Percentiles rank a stretch among this genome's conserved stretches.
These are phyloP conservation scores for Hiodon alosoides DNA, from an alignment of 2,113 vertebrate genomes.

Conservation along the genomic window DNA sequence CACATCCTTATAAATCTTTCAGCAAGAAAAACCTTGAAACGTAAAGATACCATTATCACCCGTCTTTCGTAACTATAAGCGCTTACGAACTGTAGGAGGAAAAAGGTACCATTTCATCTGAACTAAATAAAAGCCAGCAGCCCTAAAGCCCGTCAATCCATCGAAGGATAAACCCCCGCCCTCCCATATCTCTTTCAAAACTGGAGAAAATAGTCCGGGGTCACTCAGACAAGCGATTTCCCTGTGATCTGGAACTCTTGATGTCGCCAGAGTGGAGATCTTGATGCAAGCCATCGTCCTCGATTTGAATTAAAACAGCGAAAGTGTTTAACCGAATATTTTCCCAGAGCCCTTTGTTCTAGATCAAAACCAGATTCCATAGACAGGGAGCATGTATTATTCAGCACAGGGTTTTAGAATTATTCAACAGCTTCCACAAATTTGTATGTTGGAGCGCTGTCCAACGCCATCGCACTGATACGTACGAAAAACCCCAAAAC, in stretches of 20 bases:
- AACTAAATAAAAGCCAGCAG: background rate
- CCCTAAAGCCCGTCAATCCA: background rate
- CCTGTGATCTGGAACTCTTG: background rate
- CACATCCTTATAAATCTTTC: background rate
- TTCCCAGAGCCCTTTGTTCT: background rate
- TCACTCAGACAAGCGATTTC: background rate
- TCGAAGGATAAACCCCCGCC: background rate
- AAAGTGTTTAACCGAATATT: background rate
- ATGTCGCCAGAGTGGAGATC: background rate
- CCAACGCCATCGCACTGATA: background rate
- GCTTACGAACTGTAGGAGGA: background rate
- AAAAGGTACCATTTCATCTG: background rate
- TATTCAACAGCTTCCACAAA: slow-evolving; percentile 1
- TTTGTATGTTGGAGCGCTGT: background rate
- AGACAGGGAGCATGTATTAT: slow-evolving; percentile 21
- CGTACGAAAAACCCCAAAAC: no score
- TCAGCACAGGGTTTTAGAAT: background rate
- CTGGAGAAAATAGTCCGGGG: background rate
- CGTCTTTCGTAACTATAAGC: no score
- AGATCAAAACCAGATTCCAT: slow-evolving; percentile 21
- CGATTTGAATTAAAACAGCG: background rate
- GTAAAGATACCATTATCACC: background rate
- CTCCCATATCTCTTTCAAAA: background rate
- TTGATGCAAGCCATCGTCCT: background rate
- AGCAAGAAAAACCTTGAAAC: slow-evolving; percentile 7